Evolutionary conservation across 1,140 invertebrate genomes (phyloP), one percentile per base, ranked within the genome.

Genomic region (Papilio glaucus): DNA sequence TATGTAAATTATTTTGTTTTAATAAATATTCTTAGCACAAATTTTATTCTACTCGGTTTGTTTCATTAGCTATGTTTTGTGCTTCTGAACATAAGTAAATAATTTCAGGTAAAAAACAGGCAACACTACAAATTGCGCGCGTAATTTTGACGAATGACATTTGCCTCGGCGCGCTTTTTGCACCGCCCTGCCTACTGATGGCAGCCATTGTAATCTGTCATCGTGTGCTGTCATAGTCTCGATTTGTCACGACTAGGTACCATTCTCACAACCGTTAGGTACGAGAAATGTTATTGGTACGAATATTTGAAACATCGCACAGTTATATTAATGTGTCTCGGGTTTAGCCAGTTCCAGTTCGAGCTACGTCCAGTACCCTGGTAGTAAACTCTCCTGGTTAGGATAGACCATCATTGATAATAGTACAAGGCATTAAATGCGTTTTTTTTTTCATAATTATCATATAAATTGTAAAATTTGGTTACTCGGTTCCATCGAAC

Each of bases 201-300:
- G 39, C 42, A n/a, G 39, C 67, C 72, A 70, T 74, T 74, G 49
- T 74, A 41, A 74, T 74, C 61, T 74, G 72, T 74, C 72, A 70
- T 74, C 72, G 57, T 61, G 24, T 26, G 38, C 26, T 49, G 53
- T 62, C 67, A 73, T 39, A 45, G 60, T 41, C 24, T 33, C 72
- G 53, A 73, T 73, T 73, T 70, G 72, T 70, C 67, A 73, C 67
- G 72, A 69, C 63, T 45, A 49, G 65, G 68, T 42, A 73, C 39
- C 29, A 69, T 68, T 68, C 39, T 26, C 33, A 60, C 42, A 13
- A 9, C 72, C 72, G 72, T 73, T 73, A 73, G 60, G 13, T 69
- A 73, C 29, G 15, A 38, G 72, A 39, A 69, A 73, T 69, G 72
- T 37, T 41, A 9, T 4, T 24, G 39, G 9, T 26, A 29, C 15